Percentiles rank a stretch among this genome's conserved stretches.
Evolutionary conservation across 2,113 vertebrate genomes (phyloP).

Genomic region (Ophiodon elongatus): DNA sequence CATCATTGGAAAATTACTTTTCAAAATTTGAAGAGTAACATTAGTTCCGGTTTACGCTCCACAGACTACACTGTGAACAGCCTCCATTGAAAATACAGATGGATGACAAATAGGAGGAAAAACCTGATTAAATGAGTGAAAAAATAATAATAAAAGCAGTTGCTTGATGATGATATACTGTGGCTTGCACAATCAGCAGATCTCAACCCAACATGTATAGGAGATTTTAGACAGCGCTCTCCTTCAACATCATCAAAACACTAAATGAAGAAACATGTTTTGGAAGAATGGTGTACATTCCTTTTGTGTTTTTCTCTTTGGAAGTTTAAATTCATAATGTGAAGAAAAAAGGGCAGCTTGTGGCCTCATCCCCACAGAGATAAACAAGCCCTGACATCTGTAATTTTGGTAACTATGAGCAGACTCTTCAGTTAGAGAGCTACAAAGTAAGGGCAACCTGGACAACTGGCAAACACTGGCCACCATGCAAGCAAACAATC

Average conservation of each 20-base stretch:
- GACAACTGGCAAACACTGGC: constrained; percentile 10
- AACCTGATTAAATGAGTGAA: background rate
- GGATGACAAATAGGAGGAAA: background rate
- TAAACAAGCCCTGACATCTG: constrained; percentile 27
- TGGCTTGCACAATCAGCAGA: background rate
- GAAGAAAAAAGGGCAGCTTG: constrained; percentile 1
- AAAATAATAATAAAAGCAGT: background rate
- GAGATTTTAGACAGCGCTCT: background rate
- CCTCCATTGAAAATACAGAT: background rate
- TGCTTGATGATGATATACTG: background rate
- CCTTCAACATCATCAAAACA: background rate
- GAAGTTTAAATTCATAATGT: background rate
- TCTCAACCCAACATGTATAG: background rate
- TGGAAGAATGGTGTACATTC: background rate
- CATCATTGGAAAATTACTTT: constrained; percentile 20
- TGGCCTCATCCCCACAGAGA: constrained; percentile 29
- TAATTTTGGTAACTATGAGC: constrained; percentile 25
- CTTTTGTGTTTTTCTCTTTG: background rate
- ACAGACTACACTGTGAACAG: background rate
- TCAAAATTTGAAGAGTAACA: constrained; percentile 7
- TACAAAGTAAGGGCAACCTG: background rate
- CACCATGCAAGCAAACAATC: constrained; percentile 38
- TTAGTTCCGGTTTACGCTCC: background rate
- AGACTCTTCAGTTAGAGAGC: constrained; percentile 1
- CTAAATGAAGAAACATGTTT: background rate